A percentile compares a stretch with the other conserved stretches of the same genome.
These are phyloP conservation scores for Tiliacea citrago DNA, from an alignment of 2,888 invertebrate genomes.

Conservation along the genomic window DNA sequence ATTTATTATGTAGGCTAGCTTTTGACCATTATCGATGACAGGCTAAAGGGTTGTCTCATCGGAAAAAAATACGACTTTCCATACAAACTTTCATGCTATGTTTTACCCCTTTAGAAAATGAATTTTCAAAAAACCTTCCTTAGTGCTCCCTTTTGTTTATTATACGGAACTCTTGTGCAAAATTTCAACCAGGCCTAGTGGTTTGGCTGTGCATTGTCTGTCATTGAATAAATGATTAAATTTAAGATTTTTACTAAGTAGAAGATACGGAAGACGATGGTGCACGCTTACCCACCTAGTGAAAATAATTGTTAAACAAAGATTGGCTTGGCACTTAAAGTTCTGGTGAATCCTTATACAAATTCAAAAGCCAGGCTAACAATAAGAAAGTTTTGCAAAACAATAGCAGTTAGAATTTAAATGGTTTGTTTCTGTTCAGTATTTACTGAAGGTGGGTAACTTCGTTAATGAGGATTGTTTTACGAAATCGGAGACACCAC, in stretches of 20 bases:
- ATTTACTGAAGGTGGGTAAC: background rate
- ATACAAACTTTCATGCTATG: too few species aligned
- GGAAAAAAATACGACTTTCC: too few species aligned
- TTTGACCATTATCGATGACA: background rate
- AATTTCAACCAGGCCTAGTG: too few species aligned
- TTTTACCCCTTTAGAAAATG: too few species aligned
- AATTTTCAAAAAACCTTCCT: too few species aligned
- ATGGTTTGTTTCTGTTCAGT: conserved; percentile 14
- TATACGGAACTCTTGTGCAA: too few species aligned
- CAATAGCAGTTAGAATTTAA: conserved; percentile 12
- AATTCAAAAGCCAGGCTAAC: background rate
- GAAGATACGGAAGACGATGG: background rate
- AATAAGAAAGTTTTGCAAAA: conserved; percentile 22
- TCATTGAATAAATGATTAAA: too few species aligned
- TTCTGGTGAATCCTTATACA: background rate
- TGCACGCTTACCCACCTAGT: background rate
- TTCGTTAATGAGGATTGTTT: conserved; percentile 37
- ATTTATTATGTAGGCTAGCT: background rate
- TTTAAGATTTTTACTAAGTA: too few species aligned
- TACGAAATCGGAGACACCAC: conserved; percentile 15
- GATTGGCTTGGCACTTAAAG: background rate
- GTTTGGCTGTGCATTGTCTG: too few species aligned
- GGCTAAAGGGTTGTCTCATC: too few species aligned
- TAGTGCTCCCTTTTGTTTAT: too few species aligned
- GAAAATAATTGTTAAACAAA: background rate